Conservation (phyloP, 2,888 invertebrate species). For the Diaprepes abbreviatus region DNA sequence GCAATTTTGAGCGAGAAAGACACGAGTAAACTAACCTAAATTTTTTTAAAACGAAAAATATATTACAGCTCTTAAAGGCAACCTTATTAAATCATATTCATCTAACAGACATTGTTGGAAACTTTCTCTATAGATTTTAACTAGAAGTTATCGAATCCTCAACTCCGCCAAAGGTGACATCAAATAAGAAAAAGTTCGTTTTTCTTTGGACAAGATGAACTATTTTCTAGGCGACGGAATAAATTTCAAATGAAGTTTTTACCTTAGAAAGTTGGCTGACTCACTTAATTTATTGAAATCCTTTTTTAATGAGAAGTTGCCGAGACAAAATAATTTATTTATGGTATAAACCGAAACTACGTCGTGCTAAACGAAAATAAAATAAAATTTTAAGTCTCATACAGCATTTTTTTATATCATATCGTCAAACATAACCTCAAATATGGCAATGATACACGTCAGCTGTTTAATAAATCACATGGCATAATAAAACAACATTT, state of each 20-base stretch:
- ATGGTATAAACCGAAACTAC: not conserved
- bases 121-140: conserved; percentile 2
- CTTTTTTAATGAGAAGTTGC: no score
- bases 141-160: not conserved
- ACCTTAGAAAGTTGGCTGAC: conserved; percentile 29
- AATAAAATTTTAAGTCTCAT: no score
- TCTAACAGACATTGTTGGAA: not conserved
- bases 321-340: not conserved
- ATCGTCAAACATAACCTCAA: no score
- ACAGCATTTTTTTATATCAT: no score
- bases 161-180: conserved; percentile 33
- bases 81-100: not conserved
- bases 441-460: no score
- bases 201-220: conserved; percentile 39
- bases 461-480: no score
- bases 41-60: no score
- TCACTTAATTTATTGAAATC: conserved; percentile 36
- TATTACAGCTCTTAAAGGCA: no score
- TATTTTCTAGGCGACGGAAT: conserved; percentile 37
- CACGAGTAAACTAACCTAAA: no score
- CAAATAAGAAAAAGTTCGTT: conserved; percentile 44
- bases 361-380: not conserved
- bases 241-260: conserved; percentile 37
- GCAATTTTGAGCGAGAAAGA: no score
- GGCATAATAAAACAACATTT: no score